Evolutionary conservation across 1,140 invertebrate species (phyloP).

Genomic region (Euwallacea fornicatus): DNA sequence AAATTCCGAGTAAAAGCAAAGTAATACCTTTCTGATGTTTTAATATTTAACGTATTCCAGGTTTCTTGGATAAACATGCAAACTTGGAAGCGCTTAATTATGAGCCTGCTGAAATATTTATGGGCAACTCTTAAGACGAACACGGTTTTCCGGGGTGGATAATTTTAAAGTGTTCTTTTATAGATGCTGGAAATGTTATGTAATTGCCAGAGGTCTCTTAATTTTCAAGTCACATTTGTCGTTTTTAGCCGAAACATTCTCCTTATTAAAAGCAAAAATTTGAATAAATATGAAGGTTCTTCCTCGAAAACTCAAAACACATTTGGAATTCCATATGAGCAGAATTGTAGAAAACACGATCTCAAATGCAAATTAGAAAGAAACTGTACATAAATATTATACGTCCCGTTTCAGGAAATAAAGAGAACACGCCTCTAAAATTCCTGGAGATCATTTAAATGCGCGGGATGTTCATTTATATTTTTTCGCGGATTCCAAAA

Average conservation of each 20-base stretch:
- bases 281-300: background rate
- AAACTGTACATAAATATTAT: conserved; percentile 23
- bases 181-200: background rate
- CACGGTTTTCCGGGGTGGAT: background rate
- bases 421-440: conserved; percentile 13
- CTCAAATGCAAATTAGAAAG: conserved; percentile 20
- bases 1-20: background rate
- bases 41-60: conserved; percentile 10
- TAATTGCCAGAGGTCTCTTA: no score
- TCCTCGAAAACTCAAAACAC: background rate
- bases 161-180: background rate
- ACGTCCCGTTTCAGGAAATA: background rate
- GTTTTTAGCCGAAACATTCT: background rate
- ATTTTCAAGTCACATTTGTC: background rate
- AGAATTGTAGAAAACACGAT: conserved; percentile 5
- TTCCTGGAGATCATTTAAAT: conserved; percentile 24
- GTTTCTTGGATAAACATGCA: conserved; percentile 15
- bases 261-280: background rate
- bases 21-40: conserved; percentile 2
- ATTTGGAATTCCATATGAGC: conserved; percentile 6
- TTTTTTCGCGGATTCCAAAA: conserved; percentile 21
- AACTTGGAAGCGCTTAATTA: conserved; percentile 12
- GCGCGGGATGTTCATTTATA: conserved; percentile 21
- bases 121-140: conserved; percentile 4
- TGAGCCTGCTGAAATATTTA: conserved; percentile 10